phyloP scores from a whole-genome alignment of 2,888 invertebrate species.

The Hyppa rectilinea region DNA sequence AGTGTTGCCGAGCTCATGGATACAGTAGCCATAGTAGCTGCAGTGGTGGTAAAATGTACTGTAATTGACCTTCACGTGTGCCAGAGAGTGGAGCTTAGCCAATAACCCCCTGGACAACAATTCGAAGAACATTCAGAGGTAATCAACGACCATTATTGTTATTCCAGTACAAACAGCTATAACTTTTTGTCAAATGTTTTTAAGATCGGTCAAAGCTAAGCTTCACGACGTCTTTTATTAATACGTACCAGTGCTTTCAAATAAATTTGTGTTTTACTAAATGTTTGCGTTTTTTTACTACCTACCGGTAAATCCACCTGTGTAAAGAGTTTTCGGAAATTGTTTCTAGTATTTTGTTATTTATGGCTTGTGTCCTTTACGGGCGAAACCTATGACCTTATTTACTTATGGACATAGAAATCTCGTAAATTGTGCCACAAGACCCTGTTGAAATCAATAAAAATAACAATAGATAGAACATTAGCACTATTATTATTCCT shows the following conservation, averaged over 20 bases:
- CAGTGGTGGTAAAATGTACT: conserved; percentile 13
- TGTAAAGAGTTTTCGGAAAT: not conserved
- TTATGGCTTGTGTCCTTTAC: not conserved
- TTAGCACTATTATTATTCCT: not conserved
- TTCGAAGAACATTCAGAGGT: conserved; percentile 24
- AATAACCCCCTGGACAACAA: not conserved
- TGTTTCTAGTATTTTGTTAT: not conserved
- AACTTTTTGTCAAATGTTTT: not conserved
- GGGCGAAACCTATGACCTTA: not conserved
- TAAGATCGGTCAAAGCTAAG: not conserved
- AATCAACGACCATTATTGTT: conserved; percentile 1
- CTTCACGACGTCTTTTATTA: not conserved
- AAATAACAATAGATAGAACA: not conserved
- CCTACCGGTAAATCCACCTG: not conserved
- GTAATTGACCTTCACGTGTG: fast-evolving
- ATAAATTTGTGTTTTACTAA: conserved; percentile 2
- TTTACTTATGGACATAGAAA: no score
- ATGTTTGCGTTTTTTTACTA: conserved; percentile 12
- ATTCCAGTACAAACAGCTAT: not conserved
- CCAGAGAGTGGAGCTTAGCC: not conserved
- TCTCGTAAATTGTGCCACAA: not conserved
- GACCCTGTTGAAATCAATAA: not conserved
- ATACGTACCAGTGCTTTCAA: conserved; percentile 1
- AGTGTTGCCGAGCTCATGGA: conserved; percentile 25
- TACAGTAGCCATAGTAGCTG: not conserved